phyloP scores from a whole-genome alignment of 1,140 invertebrate genomes.

The Kradibia gibbosae region DNA sequence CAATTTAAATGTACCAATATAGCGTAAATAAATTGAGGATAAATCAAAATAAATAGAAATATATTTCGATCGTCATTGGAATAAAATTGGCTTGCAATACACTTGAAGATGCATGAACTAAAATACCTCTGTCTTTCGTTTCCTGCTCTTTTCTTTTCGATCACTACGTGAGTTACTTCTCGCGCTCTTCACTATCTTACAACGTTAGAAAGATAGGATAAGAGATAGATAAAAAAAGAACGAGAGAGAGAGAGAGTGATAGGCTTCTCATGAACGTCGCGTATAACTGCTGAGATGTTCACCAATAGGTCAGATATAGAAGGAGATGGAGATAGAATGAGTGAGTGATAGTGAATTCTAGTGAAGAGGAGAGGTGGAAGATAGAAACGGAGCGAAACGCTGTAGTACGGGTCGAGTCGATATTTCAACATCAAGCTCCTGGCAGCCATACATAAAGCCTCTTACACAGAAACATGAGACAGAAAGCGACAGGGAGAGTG shows the following conservation, averaged over 20 bases:
- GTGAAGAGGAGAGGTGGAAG: background rate
- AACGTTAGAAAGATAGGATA: background rate
- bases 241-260: background rate
- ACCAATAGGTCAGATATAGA: slow-evolving; percentile 14
- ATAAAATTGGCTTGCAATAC: background rate
- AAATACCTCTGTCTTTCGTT: background rate
- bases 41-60: background rate
- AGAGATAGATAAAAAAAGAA: background rate
- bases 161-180: slow-evolving; percentile 26
- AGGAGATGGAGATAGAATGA: background rate
- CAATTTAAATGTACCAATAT: background rate
- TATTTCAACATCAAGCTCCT: slow-evolving; percentile 39
- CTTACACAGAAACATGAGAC: no score
- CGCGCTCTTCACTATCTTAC: background rate
- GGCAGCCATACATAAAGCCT: slow-evolving; percentile 8
- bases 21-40: no score
- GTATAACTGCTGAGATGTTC: slow-evolving; percentile 22
- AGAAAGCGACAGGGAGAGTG: background rate
- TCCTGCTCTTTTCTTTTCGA: slow-evolving; percentile 8
- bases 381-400: background rate
- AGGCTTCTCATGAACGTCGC: slow-evolving; percentile 8
- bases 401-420: slow-evolving; percentile 33
- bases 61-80: slow-evolving; percentile 2
- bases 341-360: background rate
- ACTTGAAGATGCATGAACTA: background rate